Conservation (phyloP, 2,797 vertebrate genomes). For the Lutjanus argentimaculatus region DNA sequence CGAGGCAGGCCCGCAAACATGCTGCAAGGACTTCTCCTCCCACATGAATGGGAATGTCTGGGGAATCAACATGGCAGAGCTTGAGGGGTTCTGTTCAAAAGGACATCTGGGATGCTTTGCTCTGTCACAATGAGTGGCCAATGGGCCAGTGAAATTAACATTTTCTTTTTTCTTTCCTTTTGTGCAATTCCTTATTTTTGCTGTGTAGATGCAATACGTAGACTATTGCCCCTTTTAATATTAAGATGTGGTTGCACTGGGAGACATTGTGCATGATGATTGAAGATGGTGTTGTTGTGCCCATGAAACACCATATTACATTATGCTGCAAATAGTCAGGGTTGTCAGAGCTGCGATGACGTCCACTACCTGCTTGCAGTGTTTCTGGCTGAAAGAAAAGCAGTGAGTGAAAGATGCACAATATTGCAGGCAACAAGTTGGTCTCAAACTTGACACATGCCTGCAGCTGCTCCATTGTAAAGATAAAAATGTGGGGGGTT, state of each 20-base stretch:
- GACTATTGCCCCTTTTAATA: background rate
- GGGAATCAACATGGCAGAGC: conserved; percentile 7
- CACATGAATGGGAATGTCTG: conserved; percentile 1
- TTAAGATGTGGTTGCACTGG: background rate
- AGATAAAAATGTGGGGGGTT: background rate
- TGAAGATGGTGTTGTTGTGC: background rate
- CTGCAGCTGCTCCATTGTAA: background rate
- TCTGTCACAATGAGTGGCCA: background rate
- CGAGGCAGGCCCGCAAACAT: background rate
- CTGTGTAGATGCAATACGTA: background rate
- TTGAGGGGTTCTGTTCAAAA: conserved; percentile 9
- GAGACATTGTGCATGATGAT: background rate
- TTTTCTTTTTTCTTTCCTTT: background rate
- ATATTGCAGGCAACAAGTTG: background rate
- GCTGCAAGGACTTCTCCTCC: conserved; percentile 18
- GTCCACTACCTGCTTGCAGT: background rate
- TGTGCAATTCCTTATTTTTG: background rate
- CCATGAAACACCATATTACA: background rate
- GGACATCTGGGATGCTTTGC: conserved; percentile 15
- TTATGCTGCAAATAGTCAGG: background rate
- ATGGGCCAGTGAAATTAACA: background rate
- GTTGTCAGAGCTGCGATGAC: background rate
- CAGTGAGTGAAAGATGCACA: background rate
- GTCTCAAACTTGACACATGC: background rate
- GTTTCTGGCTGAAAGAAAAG: conserved; percentile 1